Conservation (phyloP, 2,888 invertebrate genomes). For the Nemurella pictetii region DNA sequence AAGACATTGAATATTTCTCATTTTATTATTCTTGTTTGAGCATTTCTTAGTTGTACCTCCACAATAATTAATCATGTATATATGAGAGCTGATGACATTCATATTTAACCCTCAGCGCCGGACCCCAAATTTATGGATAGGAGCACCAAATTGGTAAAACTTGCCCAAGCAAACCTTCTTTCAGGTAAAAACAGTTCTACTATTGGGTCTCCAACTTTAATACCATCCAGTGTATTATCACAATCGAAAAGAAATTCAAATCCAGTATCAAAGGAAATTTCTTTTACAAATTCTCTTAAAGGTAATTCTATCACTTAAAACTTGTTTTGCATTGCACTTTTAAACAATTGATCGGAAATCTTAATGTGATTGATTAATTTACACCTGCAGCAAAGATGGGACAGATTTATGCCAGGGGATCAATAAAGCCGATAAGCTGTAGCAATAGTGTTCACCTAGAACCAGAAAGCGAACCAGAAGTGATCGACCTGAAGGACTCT, state of each 20-base stretch:
- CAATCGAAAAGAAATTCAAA: not conserved
- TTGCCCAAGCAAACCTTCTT: not conserved
- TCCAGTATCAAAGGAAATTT: too few relatives aligned
- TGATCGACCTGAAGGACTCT: conserved; percentile 28
- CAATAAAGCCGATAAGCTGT: not conserved
- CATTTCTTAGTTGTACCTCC: too few relatives aligned
- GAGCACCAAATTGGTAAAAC: not conserved
- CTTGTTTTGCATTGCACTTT: too few relatives aligned
- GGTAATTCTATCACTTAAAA: too few relatives aligned
- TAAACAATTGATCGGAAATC: too few relatives aligned
- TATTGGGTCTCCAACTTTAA: not conserved
- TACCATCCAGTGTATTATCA: not conserved
- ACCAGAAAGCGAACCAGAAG: conserved; percentile 30
- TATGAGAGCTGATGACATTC: too few relatives aligned
- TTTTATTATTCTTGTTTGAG: too few relatives aligned
- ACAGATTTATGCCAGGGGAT: not conserved
- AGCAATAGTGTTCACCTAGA: conserved; percentile 20
- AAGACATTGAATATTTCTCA: too few relatives aligned
- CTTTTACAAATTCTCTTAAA: too few relatives aligned
- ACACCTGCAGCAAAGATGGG: not conserved
- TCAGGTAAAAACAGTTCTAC: too few relatives aligned
- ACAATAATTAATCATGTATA: too few relatives aligned
- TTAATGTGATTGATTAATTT: not conserved
- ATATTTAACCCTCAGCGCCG: too few relatives aligned
- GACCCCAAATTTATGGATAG: not conserved